Percentiles rank a stretch among this genome's conserved stretches.
These are phyloP conservation scores for Triplophysa dalaica DNA, from an alignment of 2,113 vertebrate genomes.

Conservation along the genomic window DNA sequence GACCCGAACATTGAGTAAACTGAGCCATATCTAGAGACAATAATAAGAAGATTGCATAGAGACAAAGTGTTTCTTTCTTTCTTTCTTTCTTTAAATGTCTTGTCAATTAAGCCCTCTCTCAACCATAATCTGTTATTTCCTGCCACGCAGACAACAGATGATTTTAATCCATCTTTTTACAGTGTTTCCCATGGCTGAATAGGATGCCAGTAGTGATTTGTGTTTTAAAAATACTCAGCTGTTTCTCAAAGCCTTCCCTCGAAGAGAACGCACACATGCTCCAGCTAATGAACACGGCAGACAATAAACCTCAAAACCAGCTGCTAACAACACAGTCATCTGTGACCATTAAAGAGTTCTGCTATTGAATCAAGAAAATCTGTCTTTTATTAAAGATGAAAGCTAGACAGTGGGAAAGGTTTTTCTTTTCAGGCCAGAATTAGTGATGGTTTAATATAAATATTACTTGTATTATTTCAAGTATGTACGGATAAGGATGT, in stretches of 20 bases:
- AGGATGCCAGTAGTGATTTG: constrained; percentile 27
- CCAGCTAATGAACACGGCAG: constrained; percentile 45
- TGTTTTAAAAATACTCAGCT: constrained; percentile 34
- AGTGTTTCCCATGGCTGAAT: constrained; percentile 50
- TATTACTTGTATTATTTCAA: too few relatives aligned
- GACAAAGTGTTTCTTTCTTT: neutral
- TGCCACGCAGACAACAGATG: constrained; percentile 43
- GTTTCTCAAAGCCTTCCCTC: constrained; percentile 20
- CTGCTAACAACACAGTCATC: constrained; percentile 31
- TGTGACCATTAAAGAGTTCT: constrained; percentile 10
- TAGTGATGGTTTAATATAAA: neutral
- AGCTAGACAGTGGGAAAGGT: neutral
- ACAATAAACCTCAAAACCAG: constrained; percentile 46
- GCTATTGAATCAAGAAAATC: neutral
- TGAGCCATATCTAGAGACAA: too few relatives aligned
- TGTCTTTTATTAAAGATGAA: neutral
- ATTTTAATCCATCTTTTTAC: constrained; percentile 50
- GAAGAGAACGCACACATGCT: neutral
- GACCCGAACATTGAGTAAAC: too few relatives aligned
- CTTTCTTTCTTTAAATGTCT: neutral
- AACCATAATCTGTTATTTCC: constrained; percentile 32
- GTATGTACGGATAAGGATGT: too few relatives aligned
- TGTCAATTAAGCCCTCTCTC: neutral
- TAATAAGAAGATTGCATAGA: too few relatives aligned
- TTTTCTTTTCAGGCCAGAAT: neutral